Conservation (phyloP, 2,797 vertebrate genomes). For the Dallia pectoralis region DNA sequence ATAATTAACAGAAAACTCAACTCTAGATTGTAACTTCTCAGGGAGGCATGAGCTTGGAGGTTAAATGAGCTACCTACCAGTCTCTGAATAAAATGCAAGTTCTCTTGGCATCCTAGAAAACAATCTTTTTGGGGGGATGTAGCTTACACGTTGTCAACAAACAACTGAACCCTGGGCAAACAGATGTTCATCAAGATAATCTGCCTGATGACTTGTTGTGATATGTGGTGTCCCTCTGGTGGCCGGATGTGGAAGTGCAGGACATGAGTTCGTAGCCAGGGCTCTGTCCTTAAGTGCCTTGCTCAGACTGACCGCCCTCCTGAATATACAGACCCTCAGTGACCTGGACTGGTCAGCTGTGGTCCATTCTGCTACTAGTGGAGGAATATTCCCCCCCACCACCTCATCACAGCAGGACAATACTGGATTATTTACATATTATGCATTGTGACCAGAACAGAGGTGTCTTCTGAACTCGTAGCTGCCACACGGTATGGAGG, state of each 20-base stretch:
- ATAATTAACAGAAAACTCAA: constrained; percentile 66
- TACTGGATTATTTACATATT: constrained; percentile 36
- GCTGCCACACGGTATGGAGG: constrained; percentile 24
- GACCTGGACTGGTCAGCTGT: neutral
- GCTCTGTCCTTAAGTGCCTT: constrained; percentile 65
- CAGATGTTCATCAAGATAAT: constrained; percentile 28
- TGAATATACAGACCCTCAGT: constrained; percentile 40
- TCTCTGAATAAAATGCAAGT: constrained; percentile 53
- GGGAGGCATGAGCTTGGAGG: constrained; percentile 66
- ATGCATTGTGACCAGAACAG: constrained; percentile 39
- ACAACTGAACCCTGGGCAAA: constrained; percentile 6
- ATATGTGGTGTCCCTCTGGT: constrained; percentile 55
- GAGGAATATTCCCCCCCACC: constrained; percentile 34
- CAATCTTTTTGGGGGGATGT: constrained; percentile 25
- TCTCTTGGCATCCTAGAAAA: constrained; percentile 52
- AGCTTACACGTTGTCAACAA: constrained; percentile 46
- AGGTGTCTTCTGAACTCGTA: constrained; percentile 50
- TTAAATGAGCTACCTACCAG: constrained; percentile 53
- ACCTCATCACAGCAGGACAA: constrained; percentile 18
- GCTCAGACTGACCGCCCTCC: constrained; percentile 58
- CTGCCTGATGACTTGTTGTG: constrained; percentile 42
- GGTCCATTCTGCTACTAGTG: neutral
- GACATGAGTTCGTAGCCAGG: constrained; percentile 48
- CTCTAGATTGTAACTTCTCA: constrained; percentile 70
- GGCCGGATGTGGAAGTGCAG: constrained; percentile 46